Evolutionary conservation across 2,113 vertebrate genomes (phyloP).

Genomic region (Ammodytes marinus): DNA sequence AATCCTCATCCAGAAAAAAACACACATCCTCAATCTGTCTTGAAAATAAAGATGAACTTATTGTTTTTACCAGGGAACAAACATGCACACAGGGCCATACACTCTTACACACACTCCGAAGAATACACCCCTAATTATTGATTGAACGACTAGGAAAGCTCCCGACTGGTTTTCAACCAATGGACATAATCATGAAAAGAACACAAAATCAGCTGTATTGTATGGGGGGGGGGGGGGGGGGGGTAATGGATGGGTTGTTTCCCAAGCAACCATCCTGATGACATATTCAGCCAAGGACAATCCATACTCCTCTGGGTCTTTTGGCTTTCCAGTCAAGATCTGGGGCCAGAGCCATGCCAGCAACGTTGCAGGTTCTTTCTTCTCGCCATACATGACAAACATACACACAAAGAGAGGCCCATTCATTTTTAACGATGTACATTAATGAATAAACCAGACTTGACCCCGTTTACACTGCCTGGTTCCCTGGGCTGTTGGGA

Average conservation of each 20-base stretch:
- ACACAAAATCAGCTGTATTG: slow-evolving; percentile 72
- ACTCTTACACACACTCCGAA: slow-evolving; percentile 17
- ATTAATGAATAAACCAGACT: slow-evolving; percentile 71
- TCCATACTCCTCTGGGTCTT: slow-evolving; percentile 39
- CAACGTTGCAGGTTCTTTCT: slow-evolving; percentile 16
- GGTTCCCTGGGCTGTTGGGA: slow-evolving; percentile 36
- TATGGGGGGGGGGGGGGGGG: neutral
- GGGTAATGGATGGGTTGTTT: slow-evolving; percentile 24
- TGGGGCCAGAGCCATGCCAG: neutral
- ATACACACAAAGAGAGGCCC: slow-evolving; percentile 29
- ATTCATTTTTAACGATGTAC: slow-evolving; percentile 74
- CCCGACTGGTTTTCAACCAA: slow-evolving; percentile 50
- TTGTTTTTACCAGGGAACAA: neutral
- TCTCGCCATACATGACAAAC: slow-evolving; percentile 29
- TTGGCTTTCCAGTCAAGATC: slow-evolving; percentile 15
- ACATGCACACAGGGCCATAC: slow-evolving; percentile 2
- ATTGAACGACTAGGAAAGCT: slow-evolving; percentile 40
- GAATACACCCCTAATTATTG: slow-evolving; percentile 35
- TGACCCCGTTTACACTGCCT: slow-evolving; percentile 55
- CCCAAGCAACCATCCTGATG: slow-evolving; percentile 40
- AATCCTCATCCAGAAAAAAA: neutral
- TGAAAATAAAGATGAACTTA: neutral
- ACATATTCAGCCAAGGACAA: slow-evolving; percentile 65
- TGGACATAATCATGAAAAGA: slow-evolving; percentile 54
- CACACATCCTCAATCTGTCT: neutral